Conservation (phyloP, 2,888 invertebrate species). For the Chrysomela aeneicollis region DNA sequence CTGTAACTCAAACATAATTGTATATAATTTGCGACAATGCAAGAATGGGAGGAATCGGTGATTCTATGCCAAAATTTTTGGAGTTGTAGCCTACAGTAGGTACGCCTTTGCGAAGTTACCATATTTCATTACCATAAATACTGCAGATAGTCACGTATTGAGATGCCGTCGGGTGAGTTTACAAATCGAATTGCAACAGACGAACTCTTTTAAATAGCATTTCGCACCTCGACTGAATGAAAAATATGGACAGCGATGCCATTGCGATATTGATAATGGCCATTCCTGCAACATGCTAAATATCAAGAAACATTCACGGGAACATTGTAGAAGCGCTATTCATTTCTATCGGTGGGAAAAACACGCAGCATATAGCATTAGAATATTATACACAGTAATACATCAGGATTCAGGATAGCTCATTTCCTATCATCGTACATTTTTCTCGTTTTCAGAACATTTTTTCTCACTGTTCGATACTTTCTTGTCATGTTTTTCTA, state of each 20-base stretch:
- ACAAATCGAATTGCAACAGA: constrained; percentile 39
- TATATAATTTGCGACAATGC: too few species aligned
- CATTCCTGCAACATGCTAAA: constrained; percentile 25
- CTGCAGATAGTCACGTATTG: constrained; percentile 44
- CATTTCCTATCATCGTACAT: too few species aligned
- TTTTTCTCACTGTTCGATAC: too few species aligned
- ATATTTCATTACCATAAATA: constrained; percentile 45
- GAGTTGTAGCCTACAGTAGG: background rate
- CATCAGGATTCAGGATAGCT: too few species aligned
- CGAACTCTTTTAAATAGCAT: constrained; percentile 21
- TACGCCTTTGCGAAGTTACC: constrained; percentile 25
- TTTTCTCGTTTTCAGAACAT: too few species aligned
- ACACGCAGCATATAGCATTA: too few species aligned
- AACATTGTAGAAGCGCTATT: constrained; percentile 10
- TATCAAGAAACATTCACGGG: constrained; percentile 23
- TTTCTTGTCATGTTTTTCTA: too few species aligned
- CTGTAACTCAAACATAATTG: too few species aligned
- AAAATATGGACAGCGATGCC: constrained; percentile 36
- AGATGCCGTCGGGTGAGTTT: constrained; percentile 37
- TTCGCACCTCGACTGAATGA: constrained; percentile 32
- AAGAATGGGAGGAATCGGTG: too few species aligned
- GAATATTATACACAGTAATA: too few species aligned
- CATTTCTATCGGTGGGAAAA: background rate
- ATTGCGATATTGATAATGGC: constrained; percentile 40
- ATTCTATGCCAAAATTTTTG: too few species aligned